A percentile compares a stretch with the other conserved stretches of the same genome.
Conservation (phyloP, 2,888 invertebrate species). For the Rosalia funebris region DNA sequence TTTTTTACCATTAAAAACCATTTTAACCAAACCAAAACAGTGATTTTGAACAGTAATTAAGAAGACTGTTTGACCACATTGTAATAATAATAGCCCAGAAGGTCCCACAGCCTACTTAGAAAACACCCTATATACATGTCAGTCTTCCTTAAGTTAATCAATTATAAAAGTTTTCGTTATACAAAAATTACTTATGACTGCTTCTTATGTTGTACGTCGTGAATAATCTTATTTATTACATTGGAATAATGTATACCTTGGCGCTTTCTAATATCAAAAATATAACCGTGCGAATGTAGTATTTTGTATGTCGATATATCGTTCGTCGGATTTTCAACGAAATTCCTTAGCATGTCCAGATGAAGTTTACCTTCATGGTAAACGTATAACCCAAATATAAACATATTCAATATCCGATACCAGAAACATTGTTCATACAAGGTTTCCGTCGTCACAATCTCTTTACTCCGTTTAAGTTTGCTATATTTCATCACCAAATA, state of each 20-base stretch:
- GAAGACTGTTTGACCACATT: too few species aligned
- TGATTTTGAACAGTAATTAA: too few species aligned
- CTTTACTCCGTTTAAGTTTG: not conserved
- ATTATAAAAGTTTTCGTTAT: too few species aligned
- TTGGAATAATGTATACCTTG: not conserved
- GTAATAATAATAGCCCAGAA: too few species aligned
- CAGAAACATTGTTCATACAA: slow-evolving; percentile 31
- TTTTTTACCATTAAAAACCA: too few species aligned
- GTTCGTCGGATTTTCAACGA: not conserved
- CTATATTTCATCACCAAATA: not conserved
- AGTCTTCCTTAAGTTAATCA: too few species aligned
- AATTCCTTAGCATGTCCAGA: not conserved
- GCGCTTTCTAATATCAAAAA: not conserved
- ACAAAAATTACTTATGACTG: too few species aligned
- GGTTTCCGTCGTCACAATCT: slow-evolving; percentile 5
- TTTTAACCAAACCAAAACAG: too few species aligned
- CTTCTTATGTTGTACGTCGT: too few species aligned
- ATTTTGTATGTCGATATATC: not conserved
- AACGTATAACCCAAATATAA: slow-evolving; percentile 45
- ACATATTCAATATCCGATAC: slow-evolving; percentile 48
- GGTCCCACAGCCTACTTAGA: too few species aligned
- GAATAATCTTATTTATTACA: not conserved
- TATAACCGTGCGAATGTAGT: not conserved
- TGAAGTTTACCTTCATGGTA: slow-evolving; percentile 37
- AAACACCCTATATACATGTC: too few species aligned